Evolutionary conservation across 2,888 invertebrate genomes (phyloP).

Genomic region (Melieria picta): DNA sequence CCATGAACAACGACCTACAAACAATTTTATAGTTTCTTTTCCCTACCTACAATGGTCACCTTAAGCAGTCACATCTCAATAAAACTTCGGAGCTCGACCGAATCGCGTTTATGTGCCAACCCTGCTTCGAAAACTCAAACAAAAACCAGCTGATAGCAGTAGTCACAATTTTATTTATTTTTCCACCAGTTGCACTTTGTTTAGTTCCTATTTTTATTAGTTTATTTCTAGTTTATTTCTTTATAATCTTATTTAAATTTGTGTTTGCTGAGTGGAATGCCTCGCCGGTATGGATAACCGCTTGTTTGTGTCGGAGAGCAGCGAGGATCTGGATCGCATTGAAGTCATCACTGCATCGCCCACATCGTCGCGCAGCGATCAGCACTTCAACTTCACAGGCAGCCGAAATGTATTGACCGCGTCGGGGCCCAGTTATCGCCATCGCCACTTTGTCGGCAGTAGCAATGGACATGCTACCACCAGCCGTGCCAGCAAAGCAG

Average conservation of each 20-base stretch:
- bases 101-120: too few relatives aligned
- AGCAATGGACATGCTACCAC: too few relatives aligned
- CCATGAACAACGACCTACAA: too few relatives aligned
- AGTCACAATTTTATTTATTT: too few relatives aligned
- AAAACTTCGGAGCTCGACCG: too few relatives aligned
- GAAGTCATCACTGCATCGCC: constrained; percentile 46
- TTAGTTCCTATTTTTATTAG: neutral
- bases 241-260: constrained; percentile 3
- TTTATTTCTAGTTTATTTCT: constrained; percentile 7
- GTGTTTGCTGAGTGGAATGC: constrained; percentile 3
- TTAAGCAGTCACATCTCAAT: too few relatives aligned
- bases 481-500: constrained; percentile 16
- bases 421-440: constrained; percentile 10
- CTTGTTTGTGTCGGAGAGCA: constrained; percentile 43
- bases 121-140: too few relatives aligned
- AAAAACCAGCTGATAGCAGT: too few relatives aligned
- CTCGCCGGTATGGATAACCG: constrained; percentile 39
- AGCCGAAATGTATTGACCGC: constrained; percentile 48
- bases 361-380: constrained; percentile 48
- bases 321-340: constrained; percentile 45
- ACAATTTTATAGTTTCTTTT: too few relatives aligned
- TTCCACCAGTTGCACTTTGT: neutral
- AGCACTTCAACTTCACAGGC: constrained; percentile 43
- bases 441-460: neutral
- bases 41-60: too few relatives aligned